Base-by-base conservation (phyloP, 2,888 invertebrate genomes). In the Microctonus aethiopoides region DNA sequence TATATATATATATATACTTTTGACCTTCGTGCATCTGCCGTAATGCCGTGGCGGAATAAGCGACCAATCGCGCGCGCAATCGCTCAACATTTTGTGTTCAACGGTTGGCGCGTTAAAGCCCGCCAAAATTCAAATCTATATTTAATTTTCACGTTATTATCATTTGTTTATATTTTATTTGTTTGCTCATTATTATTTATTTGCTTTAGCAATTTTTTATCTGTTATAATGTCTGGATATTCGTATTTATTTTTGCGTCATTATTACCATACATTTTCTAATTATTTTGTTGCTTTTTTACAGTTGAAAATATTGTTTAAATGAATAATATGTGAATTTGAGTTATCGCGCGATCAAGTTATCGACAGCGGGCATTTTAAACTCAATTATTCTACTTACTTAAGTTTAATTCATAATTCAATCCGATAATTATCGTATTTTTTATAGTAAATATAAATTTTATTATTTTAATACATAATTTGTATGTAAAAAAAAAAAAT, bases 1-100 rank as follows among this genome's bases (percentile, higher is more conserved):
- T 84, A 85, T n/a, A n/a, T n/a, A n/a, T n/a, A n/a, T n/a, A n/a
- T n/a, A n/a, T n/a, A n/a, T n/a, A n/a, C 84, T 85, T 85, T 81
- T 84, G 86, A 86, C 85, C 86, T 86, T 86, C 85, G 84, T 80
- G 84, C 84, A 84, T 84, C 84, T 82, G 84, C 84, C 84, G 84
- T 69, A 75, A n/a, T n/a, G n/a, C n/a, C n/a, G n/a, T n/a, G n/a
- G 77, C 78, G 79, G 75, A 46, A 70, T 64, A 70, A 69, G 57
- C 73, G 72, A 67, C 62, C 68, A 60, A 41, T 6, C 32, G 61
- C 41, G 52, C 54, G n/a, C 52, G 54, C 62, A 68, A 36, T 62
- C 63, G 68, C 46, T n/a, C 51, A 57, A 39, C 66, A 32, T 32
- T 57, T 29, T n/a, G 36, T 22, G 24, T 41, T 46, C 39, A 54